A percentile compares a stretch with the other conserved stretches of the same genome.
Evolutionary conservation across 2,888 invertebrate genomes (phyloP).

Genomic region (Dryomyza anilis): DNA sequence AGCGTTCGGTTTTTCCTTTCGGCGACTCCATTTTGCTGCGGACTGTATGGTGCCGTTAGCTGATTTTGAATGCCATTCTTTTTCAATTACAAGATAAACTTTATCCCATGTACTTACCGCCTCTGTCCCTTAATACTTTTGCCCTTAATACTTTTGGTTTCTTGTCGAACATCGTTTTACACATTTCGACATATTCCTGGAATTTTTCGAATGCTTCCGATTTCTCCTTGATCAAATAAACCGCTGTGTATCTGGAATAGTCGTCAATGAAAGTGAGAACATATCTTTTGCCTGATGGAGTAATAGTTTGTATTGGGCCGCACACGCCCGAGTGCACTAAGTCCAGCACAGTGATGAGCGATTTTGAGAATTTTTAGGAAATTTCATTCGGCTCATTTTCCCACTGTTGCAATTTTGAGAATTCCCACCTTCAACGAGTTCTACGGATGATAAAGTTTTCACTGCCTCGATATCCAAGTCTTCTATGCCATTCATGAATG

Average conservation of each 20-base stretch:
- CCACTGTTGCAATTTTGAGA: too few species aligned
- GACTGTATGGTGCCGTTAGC: constrained; percentile 35
- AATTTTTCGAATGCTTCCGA: background rate
- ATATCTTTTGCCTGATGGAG: background rate
- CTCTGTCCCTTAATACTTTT: constrained; percentile 13
- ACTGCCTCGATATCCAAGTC: too few species aligned
- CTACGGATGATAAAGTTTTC: too few species aligned
- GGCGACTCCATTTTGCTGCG: constrained; percentile 42
- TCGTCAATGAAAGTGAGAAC: background rate
- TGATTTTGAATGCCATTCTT: constrained; percentile 39
- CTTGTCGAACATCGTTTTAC: background rate
- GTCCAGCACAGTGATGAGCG: too few species aligned
- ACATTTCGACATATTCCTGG: too few species aligned
- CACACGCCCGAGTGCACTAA: background rate
- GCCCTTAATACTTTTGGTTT: constrained; percentile 1
- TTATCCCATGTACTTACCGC: constrained; percentile 40
- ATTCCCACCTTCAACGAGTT: too few species aligned
- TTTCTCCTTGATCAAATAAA: background rate
- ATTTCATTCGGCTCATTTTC: too few species aligned
- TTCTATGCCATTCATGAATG: too few species aligned
- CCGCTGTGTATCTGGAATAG: background rate
- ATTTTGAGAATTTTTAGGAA: too few species aligned
- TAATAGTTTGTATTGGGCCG: too few species aligned
- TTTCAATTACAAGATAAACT: constrained; percentile 32
- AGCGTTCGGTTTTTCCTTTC: too few species aligned